Conservation (phyloP, 2,888 invertebrate species). For the Thecocarcelia acutangulata region DNA sequence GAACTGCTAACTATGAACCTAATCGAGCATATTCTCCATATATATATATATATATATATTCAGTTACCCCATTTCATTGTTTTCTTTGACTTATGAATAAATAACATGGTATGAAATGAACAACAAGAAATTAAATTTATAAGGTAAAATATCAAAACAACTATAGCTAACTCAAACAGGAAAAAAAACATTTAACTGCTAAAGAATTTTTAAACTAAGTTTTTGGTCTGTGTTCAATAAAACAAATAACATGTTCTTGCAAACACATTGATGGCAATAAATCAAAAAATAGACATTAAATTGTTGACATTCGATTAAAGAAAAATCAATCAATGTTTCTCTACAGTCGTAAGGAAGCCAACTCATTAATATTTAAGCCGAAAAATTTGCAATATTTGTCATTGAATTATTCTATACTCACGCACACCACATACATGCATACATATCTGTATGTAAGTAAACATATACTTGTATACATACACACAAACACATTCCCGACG, state of each 20-base stretch:
- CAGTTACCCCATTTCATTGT: slow-evolving; percentile 9
- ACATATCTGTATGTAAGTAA: too few species aligned
- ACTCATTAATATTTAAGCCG: slow-evolving; percentile 30
- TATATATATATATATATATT: slow-evolving; percentile 1
- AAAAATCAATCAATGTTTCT: slow-evolving; percentile 52
- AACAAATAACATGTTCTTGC: background rate
- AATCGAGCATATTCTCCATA: too few species aligned
- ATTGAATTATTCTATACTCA: background rate
- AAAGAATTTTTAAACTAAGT: slow-evolving; percentile 12
- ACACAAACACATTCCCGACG: too few species aligned
- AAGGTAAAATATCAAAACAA: background rate
- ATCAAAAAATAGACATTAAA: slow-evolving; percentile 46
- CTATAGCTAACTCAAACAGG: slow-evolving; percentile 24
- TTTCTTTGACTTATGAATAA: background rate
- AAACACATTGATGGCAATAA: slow-evolving; percentile 35
- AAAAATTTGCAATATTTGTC: slow-evolving; percentile 27
- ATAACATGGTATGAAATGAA: too few species aligned
- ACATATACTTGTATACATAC: too few species aligned
- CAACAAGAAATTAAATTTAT: slow-evolving; percentile 26
- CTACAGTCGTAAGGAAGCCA: slow-evolving; percentile 4
- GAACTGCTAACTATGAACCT: too few species aligned
- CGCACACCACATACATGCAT: background rate
- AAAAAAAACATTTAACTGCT: slow-evolving; percentile 31
- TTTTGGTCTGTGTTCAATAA: background rate
- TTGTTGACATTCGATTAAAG: slow-evolving; percentile 44